These are phyloP conservation scores for Eupristina koningsbergeri DNA, from an alignment of 1,140 invertebrate genomes.

Conservation along the genomic window DNA sequence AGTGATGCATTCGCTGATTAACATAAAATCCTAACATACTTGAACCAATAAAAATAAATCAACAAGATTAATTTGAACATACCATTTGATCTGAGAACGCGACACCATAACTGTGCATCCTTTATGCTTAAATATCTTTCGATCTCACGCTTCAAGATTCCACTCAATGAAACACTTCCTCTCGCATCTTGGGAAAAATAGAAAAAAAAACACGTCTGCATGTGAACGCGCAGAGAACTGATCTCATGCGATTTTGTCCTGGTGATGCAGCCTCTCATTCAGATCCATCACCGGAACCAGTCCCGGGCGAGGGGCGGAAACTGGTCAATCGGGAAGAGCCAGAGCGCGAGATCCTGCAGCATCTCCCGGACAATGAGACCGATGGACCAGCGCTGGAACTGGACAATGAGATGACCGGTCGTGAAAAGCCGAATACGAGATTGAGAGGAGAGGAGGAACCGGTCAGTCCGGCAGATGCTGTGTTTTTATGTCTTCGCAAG, in stretches of 20 bases:
- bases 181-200: background rate
- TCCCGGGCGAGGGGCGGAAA: conserved; percentile 54
- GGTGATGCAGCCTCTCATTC: background rate
- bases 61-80: too few species aligned
- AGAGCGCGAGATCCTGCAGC: conserved; percentile 51
- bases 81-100: too few species aligned
- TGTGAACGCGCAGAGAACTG: conserved; percentile 47
- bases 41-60: too few species aligned
- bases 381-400: conserved; percentile 71
- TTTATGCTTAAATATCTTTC: background rate
- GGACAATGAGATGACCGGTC: conserved; percentile 53
- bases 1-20: too few species aligned
- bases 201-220: conserved; percentile 3
- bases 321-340: conserved; percentile 47
- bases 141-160: background rate
- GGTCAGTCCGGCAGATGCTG: conserved; percentile 50
- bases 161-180: background rate
- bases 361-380: conserved; percentile 63
- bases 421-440: conserved; percentile 50
- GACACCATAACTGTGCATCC: background rate
- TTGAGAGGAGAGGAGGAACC: conserved; percentile 18
- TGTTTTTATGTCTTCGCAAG: background rate
- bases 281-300: conserved; percentile 30
- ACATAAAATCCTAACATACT: too few species aligned
- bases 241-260: conserved; percentile 30